Conservation (phyloP, 2,797 vertebrate species). For the Pygocentrus nattereri region DNA sequence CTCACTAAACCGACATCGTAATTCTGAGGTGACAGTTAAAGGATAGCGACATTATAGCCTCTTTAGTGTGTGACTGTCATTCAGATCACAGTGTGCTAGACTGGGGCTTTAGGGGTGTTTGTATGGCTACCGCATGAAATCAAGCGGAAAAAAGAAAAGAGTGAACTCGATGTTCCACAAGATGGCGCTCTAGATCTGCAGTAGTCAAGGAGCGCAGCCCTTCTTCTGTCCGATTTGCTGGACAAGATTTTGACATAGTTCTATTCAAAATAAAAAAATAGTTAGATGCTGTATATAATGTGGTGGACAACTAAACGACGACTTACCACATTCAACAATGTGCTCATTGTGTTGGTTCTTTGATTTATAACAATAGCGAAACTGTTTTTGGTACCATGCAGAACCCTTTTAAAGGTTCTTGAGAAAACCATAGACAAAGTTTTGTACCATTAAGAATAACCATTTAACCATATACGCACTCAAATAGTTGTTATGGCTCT, state of each 20-base stretch:
- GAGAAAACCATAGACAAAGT: no score
- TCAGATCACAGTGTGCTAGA: not conserved
- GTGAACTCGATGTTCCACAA: not conserved
- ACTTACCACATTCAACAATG: no score
- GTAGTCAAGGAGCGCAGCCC: not conserved
- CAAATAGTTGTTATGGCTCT: no score
- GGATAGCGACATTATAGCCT: constrained; percentile 12
- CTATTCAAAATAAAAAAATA: not conserved
- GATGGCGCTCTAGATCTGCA: constrained; percentile 18
- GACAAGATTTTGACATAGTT: not conserved
- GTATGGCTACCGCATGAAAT: not conserved
- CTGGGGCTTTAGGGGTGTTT: not conserved
- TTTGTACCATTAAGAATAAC: no score
- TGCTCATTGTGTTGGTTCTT: no score
- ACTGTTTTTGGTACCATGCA: no score
- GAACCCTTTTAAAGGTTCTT: no score
- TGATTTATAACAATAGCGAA: no score
- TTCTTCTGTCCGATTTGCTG: not conserved
- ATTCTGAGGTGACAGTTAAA: not conserved
- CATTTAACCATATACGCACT: no score
- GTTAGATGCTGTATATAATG: no score
- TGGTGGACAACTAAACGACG: no score
- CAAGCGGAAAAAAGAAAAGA: not conserved
- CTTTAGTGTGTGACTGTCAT: constrained; percentile 12
- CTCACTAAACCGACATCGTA: not conserved